A percentile compares a stretch with the other conserved stretches of the same genome.
These are phyloP conservation scores for Osmerus mordax DNA, from an alignment of 2,113 vertebrate genomes.

Conservation along the genomic window DNA sequence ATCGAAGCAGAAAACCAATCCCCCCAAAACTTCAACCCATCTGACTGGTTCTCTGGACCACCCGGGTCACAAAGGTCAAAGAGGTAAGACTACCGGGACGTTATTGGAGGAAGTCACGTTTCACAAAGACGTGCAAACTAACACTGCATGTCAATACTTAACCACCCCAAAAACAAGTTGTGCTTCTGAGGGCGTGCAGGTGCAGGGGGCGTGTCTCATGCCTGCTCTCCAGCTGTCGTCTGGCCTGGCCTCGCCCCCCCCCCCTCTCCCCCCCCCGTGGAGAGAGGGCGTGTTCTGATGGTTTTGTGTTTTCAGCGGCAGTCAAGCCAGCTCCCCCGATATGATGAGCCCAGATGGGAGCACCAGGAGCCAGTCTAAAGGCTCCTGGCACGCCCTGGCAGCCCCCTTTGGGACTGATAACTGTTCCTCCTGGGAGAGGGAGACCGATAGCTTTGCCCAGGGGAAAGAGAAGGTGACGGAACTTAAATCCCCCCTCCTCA, in stretches of 20 bases:
- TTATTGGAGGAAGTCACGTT: too few relatives aligned
- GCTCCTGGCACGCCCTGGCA: constrained; percentile 50
- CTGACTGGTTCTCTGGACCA: constrained; percentile 49
- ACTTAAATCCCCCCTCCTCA: constrained; percentile 23
- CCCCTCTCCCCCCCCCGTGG: not conserved
- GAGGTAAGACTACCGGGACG: constrained; percentile 26
- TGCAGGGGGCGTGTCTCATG: too few relatives aligned
- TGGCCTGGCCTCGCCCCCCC: too few relatives aligned
- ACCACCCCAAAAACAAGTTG: not conserved
- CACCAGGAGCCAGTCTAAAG: constrained; percentile 21
- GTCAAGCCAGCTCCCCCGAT: constrained; percentile 59
- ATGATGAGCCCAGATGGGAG: too few relatives aligned
- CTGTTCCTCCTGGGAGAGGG: constrained; percentile 61
- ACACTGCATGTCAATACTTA: not conserved
- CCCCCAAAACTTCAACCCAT: constrained; percentile 31
- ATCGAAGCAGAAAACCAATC: constrained; percentile 28
- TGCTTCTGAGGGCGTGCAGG: too few relatives aligned
- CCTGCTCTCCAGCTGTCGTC: too few relatives aligned
- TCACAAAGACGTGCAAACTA: too few relatives aligned
- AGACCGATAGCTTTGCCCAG: constrained; percentile 53
- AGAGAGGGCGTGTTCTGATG: constrained; percentile 23
- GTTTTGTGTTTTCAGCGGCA: constrained; percentile 72
- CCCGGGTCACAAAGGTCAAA: constrained; percentile 21
- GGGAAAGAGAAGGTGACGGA: constrained; percentile 71
- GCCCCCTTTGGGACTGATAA: constrained; percentile 76